Conservation (phyloP, 1,140 invertebrate genomes). For the Penaeus japonicus region DNA sequence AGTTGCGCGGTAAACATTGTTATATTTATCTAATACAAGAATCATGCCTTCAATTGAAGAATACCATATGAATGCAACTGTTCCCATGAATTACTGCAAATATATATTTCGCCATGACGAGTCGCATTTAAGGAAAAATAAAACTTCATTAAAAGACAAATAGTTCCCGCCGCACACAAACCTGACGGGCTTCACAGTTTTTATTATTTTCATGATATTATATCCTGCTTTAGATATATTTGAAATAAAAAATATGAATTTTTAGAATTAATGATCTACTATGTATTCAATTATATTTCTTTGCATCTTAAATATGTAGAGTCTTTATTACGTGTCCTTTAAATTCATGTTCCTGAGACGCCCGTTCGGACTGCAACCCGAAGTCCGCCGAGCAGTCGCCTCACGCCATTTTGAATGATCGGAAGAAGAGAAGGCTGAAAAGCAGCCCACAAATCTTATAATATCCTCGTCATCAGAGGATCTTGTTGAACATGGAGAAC, state of each 20-base stretch:
- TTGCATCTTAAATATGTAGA: no score
- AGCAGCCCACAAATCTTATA: conserved; percentile 65
- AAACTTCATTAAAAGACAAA: conserved; percentile 13
- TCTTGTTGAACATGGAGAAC: conserved; percentile 78
- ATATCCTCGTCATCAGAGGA: conserved; percentile 65
- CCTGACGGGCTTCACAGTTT: conserved; percentile 33
- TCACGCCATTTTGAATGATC: conserved; percentile 65
- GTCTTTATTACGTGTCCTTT: not conserved
- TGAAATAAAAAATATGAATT: not conserved
- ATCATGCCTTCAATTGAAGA: not conserved
- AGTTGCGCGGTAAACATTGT: conserved; percentile 44
- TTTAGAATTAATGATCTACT: not conserved
- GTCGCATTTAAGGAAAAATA: not conserved
- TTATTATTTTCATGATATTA: not conserved
- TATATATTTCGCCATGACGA: not conserved
- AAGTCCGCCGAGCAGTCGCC: conserved; percentile 31
- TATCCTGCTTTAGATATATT: not conserved
- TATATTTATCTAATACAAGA: not conserved
- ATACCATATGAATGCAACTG: not conserved
- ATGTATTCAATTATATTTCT: not conserved
- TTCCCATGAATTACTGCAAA: not conserved
- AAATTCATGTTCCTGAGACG: conserved; percentile 30
- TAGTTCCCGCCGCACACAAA: conserved; percentile 13
- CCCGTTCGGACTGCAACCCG: not conserved
- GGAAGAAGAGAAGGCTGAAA: conserved; percentile 59